Evolutionary conservation across 1,140 invertebrate species (phyloP).

Genomic region (Metaphire vulgaris): DNA sequence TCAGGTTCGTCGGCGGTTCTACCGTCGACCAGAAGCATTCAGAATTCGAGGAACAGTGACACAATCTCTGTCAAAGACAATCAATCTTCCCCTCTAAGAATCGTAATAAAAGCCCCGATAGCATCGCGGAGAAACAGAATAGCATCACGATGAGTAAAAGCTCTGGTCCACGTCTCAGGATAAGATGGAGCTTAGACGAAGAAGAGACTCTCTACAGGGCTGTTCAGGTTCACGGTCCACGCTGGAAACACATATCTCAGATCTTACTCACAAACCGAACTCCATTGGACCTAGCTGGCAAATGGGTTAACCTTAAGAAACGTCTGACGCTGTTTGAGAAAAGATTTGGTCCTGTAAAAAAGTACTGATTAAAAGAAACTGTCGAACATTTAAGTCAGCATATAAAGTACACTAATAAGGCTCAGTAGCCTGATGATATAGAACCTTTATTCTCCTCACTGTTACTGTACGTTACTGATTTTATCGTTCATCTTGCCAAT

Average conservation of each 20-base stretch:
- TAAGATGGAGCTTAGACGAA: background rate
- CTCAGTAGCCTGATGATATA: too few relatives aligned
- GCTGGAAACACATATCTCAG: background rate
- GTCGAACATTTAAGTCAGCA: too few relatives aligned
- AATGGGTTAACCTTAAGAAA: background rate
- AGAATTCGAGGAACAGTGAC: background rate
- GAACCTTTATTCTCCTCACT: too few relatives aligned
- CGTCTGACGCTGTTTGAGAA: background rate
- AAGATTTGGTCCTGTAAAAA: background rate
- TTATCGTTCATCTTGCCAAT: too few relatives aligned
- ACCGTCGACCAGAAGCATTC: background rate
- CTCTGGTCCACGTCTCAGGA: too few relatives aligned
- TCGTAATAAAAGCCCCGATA: background rate
- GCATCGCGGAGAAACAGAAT: background rate
- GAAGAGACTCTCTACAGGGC: background rate
- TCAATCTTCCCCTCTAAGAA: background rate
- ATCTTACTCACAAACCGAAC: background rate
- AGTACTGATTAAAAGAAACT: too few relatives aligned
- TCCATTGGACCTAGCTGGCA: background rate
- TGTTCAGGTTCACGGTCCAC: background rate
- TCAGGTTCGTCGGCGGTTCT: too few relatives aligned
- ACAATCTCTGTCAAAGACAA: background rate
- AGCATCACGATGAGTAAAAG: too few relatives aligned
- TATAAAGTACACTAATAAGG: too few relatives aligned
- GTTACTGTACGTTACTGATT: too few relatives aligned